These are phyloP conservation scores for Pithys albifrons DNA, from an alignment of 2,113 vertebrate species.

Conservation along the genomic window DNA sequence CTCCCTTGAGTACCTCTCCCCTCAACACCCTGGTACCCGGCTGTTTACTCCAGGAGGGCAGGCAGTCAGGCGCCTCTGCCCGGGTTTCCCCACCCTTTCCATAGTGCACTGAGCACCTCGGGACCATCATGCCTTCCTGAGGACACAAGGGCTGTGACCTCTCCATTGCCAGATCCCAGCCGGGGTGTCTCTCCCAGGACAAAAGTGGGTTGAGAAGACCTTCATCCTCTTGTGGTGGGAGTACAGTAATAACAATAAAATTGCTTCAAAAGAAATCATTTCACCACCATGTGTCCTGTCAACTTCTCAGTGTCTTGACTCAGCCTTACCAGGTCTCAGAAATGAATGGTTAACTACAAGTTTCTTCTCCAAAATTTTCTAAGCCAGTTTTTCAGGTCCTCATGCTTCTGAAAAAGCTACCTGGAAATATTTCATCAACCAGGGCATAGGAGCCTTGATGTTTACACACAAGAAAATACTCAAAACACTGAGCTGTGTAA, in stretches of 20 bases:
- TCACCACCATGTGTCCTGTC: neutral
- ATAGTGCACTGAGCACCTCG: fast-evolving
- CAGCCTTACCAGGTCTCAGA: neutral
- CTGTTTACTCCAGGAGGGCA: neutral
- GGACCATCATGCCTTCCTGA: fast-evolving
- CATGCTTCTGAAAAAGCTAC: neutral
- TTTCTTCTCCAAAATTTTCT: neutral
- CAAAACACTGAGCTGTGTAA: neutral
- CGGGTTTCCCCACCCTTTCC: neutral
- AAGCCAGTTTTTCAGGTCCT: neutral
- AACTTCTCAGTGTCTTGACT: neutral
- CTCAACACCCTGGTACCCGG: fast-evolving
- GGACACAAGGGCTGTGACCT: neutral
- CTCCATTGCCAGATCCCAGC: neutral
- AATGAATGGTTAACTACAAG: fast-evolving
- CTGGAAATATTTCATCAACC: neutral
- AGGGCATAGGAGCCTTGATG: neutral
- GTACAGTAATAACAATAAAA: neutral
- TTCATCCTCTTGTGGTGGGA: neutral
- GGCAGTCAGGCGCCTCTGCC: neutral
- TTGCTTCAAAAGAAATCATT: neutral
- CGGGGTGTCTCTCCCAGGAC: fast-evolving
- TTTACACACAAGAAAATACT: neutral
- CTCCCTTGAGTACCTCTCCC: neutral
- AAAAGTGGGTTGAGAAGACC: neutral